Percentiles rank a stretch among this genome's conserved stretches.
Conservation (phyloP, 2,888 invertebrate species). For the Sarcophaga variegata region DNA sequence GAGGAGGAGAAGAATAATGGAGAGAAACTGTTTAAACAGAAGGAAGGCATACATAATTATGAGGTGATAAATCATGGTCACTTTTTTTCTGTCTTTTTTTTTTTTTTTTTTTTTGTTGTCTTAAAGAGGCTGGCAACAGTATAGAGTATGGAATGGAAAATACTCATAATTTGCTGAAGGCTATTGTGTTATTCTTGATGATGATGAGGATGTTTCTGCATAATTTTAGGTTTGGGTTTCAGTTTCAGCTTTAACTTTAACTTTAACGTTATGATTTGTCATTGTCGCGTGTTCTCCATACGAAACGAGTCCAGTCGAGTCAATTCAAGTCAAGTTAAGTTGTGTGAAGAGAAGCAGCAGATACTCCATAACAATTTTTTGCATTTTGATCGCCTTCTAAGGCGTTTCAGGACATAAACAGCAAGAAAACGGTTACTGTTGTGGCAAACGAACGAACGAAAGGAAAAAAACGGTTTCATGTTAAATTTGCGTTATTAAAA, state of each 20-base stretch:
- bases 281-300: slow-evolving; percentile 60
- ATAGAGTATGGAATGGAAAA: slow-evolving; percentile 1
- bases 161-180: slow-evolving; percentile 21
- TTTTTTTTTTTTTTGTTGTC: no score
- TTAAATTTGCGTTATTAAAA: slow-evolving; percentile 57
- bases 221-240: slow-evolving; percentile 45
- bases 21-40: not conserved
- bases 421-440: slow-evolving; percentile 36
- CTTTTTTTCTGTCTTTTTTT: not conserved
- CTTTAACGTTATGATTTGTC: slow-evolving; percentile 65
- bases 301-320: not conserved
- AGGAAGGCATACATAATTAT: slow-evolving; percentile 58
- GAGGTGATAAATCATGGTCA: slow-evolving; percentile 66
- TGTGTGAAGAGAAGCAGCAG: not conserved
- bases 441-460: not conserved
- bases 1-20: not conserved
- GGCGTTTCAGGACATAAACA: slow-evolving; percentile 57
- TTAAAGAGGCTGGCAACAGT: not conserved
- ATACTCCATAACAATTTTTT: slow-evolving; percentile 39
- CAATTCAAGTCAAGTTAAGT: not conserved
- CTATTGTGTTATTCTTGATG: not conserved
- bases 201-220: slow-evolving; percentile 55
- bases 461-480: slow-evolving; percentile 39
- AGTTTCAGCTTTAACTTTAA: slow-evolving; percentile 10
- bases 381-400: slow-evolving; percentile 38